Conservation (phyloP, 2,113 vertebrate genomes). For the Triplophysa siluroides region DNA sequence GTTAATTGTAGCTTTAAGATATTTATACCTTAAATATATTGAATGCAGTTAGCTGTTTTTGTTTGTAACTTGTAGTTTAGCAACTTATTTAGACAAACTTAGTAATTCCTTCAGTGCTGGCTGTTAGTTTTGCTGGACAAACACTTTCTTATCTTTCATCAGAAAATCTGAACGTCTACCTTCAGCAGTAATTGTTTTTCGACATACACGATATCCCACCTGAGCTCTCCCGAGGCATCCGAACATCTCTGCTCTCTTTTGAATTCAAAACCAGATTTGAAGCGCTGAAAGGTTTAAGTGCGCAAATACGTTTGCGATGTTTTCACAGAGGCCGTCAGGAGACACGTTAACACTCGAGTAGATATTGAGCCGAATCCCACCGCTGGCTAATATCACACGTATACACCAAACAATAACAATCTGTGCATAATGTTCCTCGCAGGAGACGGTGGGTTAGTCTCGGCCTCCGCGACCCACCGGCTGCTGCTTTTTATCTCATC, state of each 20-base stretch:
- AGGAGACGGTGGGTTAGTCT: neutral
- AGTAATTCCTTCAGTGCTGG: no score
- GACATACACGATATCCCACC: neutral
- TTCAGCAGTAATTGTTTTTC: no score
- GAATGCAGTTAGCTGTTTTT: no score
- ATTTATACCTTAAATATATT: no score
- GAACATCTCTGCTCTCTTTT: neutral
- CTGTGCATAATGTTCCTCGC: neutral
- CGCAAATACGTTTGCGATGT: constrained; percentile 19
- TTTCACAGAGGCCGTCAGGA: neutral
- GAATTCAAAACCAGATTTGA: constrained; percentile 30
- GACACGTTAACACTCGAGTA: neutral
- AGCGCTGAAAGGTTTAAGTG: constrained; percentile 16
- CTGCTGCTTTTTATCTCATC: constrained; percentile 3
- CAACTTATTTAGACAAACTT: no score
- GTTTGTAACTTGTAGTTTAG: no score
- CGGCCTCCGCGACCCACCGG: neutral
- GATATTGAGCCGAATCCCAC: neutral
- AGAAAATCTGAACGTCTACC: no score
- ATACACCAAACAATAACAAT: constrained; percentile 27
- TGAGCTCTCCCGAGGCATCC: neutral
- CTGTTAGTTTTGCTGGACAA: no score
- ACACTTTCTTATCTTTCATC: no score
- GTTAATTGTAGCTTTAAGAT: no score
- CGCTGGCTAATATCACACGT: constrained; percentile 26